Percentiles rank a stretch among this genome's conserved stretches.
Conservation (phyloP, 2,888 invertebrate genomes). For the Urechis unicinctus region DNA sequence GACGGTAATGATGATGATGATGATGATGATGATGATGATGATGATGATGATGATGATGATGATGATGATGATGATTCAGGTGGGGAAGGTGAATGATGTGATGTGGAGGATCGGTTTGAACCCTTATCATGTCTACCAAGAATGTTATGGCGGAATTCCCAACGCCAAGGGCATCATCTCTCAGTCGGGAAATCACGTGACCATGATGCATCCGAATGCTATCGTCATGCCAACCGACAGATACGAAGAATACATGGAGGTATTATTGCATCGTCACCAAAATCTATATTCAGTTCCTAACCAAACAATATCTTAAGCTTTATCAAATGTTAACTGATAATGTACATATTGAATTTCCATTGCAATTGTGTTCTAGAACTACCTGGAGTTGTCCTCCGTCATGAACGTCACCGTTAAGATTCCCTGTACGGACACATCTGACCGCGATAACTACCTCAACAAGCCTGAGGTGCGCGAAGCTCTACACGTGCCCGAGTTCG, state of each 20-base stretch:
- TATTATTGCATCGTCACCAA: too few relatives aligned
- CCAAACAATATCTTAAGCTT: too few relatives aligned
- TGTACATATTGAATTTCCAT: too few relatives aligned
- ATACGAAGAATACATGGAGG: not conserved
- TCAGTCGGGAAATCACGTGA: constrained; percentile 1
- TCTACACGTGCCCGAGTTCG: constrained; percentile 11
- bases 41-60: too few relatives aligned
- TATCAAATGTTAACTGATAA: too few relatives aligned
- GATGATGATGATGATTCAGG: too few relatives aligned
- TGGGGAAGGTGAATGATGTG: not conserved
- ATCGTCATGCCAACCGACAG: not conserved
- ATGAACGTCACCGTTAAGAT: constrained; percentile 1
- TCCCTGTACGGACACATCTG: constrained; percentile 15
- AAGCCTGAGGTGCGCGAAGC: constrained; percentile 14
- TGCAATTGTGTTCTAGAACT: too few relatives aligned
- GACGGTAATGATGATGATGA: too few relatives aligned
- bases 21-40: too few relatives aligned
- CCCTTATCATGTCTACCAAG: constrained; percentile 9
- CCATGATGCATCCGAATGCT: constrained; percentile 4
- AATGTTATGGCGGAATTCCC: constrained; percentile 11
- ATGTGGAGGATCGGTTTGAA: constrained; percentile 11
- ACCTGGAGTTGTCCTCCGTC: not conserved
- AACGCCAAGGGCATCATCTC: constrained; percentile 1
- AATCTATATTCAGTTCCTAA: too few relatives aligned
- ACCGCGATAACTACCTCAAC: constrained; percentile 15